phyloP scores from a whole-genome alignment of 2,888 invertebrate species.

The Empis livida region DNA sequence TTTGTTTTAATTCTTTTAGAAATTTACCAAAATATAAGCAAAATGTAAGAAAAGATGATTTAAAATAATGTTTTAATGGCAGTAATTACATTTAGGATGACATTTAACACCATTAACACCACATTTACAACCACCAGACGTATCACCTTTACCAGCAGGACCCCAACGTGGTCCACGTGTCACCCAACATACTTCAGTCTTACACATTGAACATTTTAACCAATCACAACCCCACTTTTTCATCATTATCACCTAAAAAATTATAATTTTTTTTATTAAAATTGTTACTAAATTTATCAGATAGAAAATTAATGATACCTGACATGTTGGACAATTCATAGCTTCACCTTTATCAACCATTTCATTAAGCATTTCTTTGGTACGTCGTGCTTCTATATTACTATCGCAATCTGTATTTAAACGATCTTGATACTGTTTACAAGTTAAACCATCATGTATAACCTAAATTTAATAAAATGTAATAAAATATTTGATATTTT shows the following conservation, averaged over 20 bases:
- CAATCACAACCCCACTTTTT: constrained; percentile 94
- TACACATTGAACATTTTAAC: constrained; percentile 82
- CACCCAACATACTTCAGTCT: constrained; percentile 90
- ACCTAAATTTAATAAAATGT: too few species aligned
- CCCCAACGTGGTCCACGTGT: constrained; percentile 48
- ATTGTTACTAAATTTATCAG: too few species aligned
- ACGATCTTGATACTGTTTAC: constrained; percentile 64
- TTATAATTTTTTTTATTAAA: not conserved
- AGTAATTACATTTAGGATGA: constrained; percentile 20
- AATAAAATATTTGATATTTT: not conserved
- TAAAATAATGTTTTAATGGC: constrained; percentile 17
- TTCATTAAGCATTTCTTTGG: constrained; percentile 64
- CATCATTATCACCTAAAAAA: constrained; percentile 47
- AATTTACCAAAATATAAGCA: too few species aligned
- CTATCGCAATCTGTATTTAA: constrained; percentile 51
- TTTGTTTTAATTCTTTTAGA: too few species aligned
- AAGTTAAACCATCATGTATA: constrained; percentile 65
- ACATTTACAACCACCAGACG: constrained; percentile 18
- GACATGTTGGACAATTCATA: constrained; percentile 75
- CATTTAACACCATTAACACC: constrained; percentile 17
- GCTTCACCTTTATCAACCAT: constrained; percentile 77
- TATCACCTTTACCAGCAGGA: constrained; percentile 18
- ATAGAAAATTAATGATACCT: constrained; percentile 37
- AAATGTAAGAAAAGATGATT: too few species aligned
- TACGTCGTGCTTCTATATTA: constrained; percentile 57